Base-by-base conservation (phyloP, 2,888 invertebrate genomes). In the Caenorhabditis doughertyi region DNA sequence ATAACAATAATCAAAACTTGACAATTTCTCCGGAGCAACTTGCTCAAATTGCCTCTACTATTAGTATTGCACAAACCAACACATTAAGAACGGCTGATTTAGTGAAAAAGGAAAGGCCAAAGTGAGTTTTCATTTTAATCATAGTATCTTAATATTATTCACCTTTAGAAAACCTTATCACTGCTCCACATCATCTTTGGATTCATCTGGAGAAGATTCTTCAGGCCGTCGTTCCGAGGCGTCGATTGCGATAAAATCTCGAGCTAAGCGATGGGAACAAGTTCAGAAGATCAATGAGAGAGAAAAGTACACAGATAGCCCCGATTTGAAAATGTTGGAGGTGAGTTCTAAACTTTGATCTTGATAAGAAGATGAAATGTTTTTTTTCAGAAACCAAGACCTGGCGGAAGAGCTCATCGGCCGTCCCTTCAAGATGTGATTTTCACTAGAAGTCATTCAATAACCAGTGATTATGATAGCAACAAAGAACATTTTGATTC, bases 401-500 rank as follows among this genome's bases (percentile, higher is more conserved):
- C 67, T 51, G 65, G 65, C 9, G 49, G 56, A 0, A 53, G 84
- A 16, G 58, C 79, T 39, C 62, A 79, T 51, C 67, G 88, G 3
- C 87, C 88, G 9, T 72, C 84, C 3, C 82, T 88, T 0, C 76
- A 83, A 60, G 85, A 88, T 47, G 85, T 79, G 23, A 73, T 88
- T 35, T 88, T 88, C 76, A 80, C 81, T n/a, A 68, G 87, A 39
- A 83, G 86, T 68, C 85, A 86, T 51, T 89, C 88, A n/a, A 86
- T 84, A 9, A 89, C 89, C 0, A 88, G 88, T 62, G 89, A 88
- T 62, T 89, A 89, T 83, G 89, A 89, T 72, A 84, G 84, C n/a
- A 85, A 88, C 21, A 83, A 84, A 21, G 89, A 89, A 44, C 80
- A 85, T 16, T 89, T 88, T 68, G 89, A 89, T 39, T 88, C 89